Evolutionary conservation across 2,797 vertebrate species (phyloP), one percentile per base, ranked within the genome.

Genomic region (Neopelma chrysocephalum): DNA sequence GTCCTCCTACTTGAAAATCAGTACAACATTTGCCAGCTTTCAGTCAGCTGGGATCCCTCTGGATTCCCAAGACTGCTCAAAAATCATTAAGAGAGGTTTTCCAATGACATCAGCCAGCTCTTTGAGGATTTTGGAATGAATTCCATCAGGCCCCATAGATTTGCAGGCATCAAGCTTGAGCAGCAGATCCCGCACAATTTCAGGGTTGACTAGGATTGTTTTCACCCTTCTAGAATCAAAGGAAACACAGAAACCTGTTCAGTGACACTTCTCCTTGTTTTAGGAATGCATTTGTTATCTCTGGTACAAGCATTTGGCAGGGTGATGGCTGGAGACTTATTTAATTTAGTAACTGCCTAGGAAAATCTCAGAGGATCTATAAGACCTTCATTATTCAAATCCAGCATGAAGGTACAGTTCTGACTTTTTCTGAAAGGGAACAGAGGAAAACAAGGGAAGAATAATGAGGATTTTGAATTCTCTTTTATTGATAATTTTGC

Each of bases 321-420:
- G 21, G n/a, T 76, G 53, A 66, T 83, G 48, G 62, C 70, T 94
- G 65, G 62, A 84, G 83, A 75, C 8, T 43, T 70, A 80, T 71
- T 96, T 88, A 10, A 36, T 90, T 73, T 75, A 70, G 36, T n/a
- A 90, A 85, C 13, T 64, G 18, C 51, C 22, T 19, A 68, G 89
- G 47, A 69, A 83, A 80, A 72, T 71, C 68, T 85, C 78, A 51
- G n/a, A 73, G 68, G 48, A 71, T 82, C 48, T 75, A 11, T 12
- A 66, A 93, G 53, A 75, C 70, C 43, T 94, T 84, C 60, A 53
- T 84, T 80, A 89, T 93, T 94, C 48, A 87, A 56, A 70, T 64
- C 15, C 14, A 89, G 27, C 32, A 56, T 23, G 40, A 75, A 91
- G 31, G 40, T 38, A 56, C 20, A 62, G 31, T 51, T 13, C 17